Base-by-base conservation (phyloP, 30 jellyfish, hydroid and myxozoan species). In the Cassiopea andromeda region DNA sequence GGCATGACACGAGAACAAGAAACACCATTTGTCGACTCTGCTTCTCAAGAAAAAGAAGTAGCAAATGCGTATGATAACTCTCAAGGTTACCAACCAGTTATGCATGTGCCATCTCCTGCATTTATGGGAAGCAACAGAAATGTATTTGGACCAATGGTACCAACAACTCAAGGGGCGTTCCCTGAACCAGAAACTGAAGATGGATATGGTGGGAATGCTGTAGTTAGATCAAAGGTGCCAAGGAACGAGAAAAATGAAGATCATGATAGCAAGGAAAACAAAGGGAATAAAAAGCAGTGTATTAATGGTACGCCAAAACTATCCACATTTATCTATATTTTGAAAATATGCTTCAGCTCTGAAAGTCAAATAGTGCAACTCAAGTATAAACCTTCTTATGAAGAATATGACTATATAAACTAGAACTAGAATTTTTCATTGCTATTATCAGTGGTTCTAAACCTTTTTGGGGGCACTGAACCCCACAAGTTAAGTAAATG, bases 71-170 rank as follows among this genome's bases (percentile, higher is more conserved):
- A 19, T 72, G 87, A 87, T 44, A 87, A 80, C 69, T 1, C 87
- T 57, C 87, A 60, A 60, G 87, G 69, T 2, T 76, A 44, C 75
- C 91, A 88, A 45, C 95, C 81, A 68, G 90, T 85, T 19, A 84
- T 71, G 92, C 92, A 85, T 38, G 93, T 85, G 50, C 94, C 89
- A 10, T 82, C 71, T 3, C 78, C 69, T 44, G 67, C 89, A 7
- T 87, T 60, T 27, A 67, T 78, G 4, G 97, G 91, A 15, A 15
- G 17, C 48, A 50, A 47, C 59, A 48, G 18, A 10, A 58, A 66
- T 45, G 84, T 89, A 19, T 81, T 89, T 70, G 97, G 97, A n/a
- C 89, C 92, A 27, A 82, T 89, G 92, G 92, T 82, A 19, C 92
- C 97, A 12, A 49, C 81, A 19, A 50, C 84, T 27, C 85, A 77